Conservation (phyloP, 2,113 vertebrate species). For the Ibidorhyncha struthersii region DNA sequence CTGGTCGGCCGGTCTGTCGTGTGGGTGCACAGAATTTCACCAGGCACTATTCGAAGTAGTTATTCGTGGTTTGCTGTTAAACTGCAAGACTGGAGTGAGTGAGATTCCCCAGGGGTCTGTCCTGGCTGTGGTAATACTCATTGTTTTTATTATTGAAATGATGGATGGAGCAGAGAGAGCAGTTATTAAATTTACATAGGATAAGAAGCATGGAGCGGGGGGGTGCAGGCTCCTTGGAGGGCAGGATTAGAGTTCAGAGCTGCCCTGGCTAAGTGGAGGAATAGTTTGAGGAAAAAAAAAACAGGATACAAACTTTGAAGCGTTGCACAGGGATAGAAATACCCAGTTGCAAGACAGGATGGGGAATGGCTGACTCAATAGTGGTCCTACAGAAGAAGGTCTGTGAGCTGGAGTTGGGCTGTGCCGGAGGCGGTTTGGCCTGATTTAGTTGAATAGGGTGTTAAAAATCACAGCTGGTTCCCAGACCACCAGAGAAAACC, state of each 20-base stretch:
- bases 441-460: background rate
- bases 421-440: background rate
- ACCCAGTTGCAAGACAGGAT: background rate
- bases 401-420: background rate
- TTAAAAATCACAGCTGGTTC: conserved; percentile 8
- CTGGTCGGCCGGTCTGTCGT: background rate
- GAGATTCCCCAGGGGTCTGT: conserved; percentile 1
- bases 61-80: conserved; percentile 22
- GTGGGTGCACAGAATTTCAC: background rate
- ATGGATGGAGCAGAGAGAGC: background rate
- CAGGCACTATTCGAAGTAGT: background rate
- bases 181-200: conserved; percentile 2
- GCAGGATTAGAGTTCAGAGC: background rate
- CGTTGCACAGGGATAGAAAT: background rate
- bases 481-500: background rate
- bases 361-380: background rate
- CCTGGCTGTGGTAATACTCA: conserved; percentile 14
- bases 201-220: background rate
- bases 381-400: background rate
- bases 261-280: background rate
- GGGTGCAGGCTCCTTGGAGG: background rate
- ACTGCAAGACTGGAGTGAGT: background rate
- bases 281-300: background rate
- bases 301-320: background rate
- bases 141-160: conserved; percentile 41